Base-by-base conservation (phyloP, 2,888 invertebrate genomes). In the Xestia c-nigrum region DNA sequence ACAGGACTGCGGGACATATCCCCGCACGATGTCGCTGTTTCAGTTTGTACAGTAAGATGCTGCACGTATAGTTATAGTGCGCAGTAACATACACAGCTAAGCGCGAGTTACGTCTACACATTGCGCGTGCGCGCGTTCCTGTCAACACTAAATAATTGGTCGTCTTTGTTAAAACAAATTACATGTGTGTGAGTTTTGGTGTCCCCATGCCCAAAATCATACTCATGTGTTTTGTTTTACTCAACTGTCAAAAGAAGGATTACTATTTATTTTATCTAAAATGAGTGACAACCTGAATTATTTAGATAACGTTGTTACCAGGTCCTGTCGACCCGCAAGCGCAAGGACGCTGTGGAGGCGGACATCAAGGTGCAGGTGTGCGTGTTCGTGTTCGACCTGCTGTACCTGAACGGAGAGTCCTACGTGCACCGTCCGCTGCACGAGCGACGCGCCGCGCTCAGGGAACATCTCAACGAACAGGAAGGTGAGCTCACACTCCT, bases 351-450 rank as follows among this genome's bases (percentile, higher is more conserved):
- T 1, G 88, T 90, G 72, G 94, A 94, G 77, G 88, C 93, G 0
- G 96, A 97, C 66, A 97, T 97, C 87, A 97, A 95, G 87, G 97
- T 97, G 86, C 98, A 98, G 93, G 99, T 99, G 81, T 99, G 99
- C 92, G 98, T 99, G 50, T 99, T 99, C 95, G 98, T 99, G 94
- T 99, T 99, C 95, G 99, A 99, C 97, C 96, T 99, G 87, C 97
- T 99, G 38, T 99, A 98, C 93, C 97, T 99, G 19, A 99, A 99
- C 96, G 99, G 99, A 0, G 96, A 97, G 88, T 96, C 99, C 5
- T 96, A 99, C 47, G 99, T 99, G 1, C 97, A 97, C 69, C 96
- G 98, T 82, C 98, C 99, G 9, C 98, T 99, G 81, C 93, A 96
- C 0, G 97, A 97, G 88, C 96, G 99, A 1, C 97, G 99, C n/a